Percentiles rank a stretch among this genome's conserved stretches.
Conservation (phyloP, 2,113 vertebrate genomes). For the Felis chaus region DNA sequence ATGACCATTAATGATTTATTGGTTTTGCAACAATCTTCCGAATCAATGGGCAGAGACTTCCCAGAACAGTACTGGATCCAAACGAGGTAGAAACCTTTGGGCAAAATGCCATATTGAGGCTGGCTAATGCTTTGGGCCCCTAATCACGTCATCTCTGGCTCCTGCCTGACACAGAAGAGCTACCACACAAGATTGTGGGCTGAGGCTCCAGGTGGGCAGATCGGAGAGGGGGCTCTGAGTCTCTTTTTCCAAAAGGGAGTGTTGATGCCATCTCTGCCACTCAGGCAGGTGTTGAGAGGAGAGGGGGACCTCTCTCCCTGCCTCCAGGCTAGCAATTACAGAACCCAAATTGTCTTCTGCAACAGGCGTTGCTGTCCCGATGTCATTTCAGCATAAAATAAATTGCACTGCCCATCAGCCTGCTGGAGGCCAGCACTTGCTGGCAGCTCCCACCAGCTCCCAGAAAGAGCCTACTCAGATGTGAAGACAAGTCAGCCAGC, state of each 20-base stretch:
- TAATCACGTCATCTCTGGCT: not conserved
- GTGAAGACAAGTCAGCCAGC: slow-evolving; percentile 64
- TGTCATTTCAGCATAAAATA: slow-evolving; percentile 84
- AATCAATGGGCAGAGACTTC: slow-evolving; percentile 57
- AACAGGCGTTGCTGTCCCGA: slow-evolving; percentile 74
- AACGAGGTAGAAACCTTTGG: not conserved
- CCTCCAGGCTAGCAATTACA: slow-evolving; percentile 82
- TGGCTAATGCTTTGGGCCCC: not conserved
- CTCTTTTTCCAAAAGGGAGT: slow-evolving; percentile 59
- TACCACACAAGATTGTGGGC: not conserved
- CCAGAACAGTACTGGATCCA: slow-evolving; percentile 21
- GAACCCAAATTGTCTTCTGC: slow-evolving; percentile 79
- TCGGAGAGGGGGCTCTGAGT: slow-evolving; percentile 41
- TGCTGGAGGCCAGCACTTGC: slow-evolving; percentile 46
- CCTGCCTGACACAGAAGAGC: not conserved
- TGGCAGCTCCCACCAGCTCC: not conserved
- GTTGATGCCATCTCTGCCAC: slow-evolving; percentile 42
- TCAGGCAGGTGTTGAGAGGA: slow-evolving; percentile 54
- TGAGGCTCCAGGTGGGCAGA: not conserved
- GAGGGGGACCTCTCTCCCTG: not conserved
- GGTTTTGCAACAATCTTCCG: not conserved
- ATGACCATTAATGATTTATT: slow-evolving; percentile 44
- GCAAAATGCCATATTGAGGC: not conserved
- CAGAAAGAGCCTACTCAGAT: slow-evolving; percentile 37
- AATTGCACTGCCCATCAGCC: slow-evolving; percentile 81